Conservation (phyloP, 1,140 invertebrate genomes). For the Calephelis nemesis region DNA sequence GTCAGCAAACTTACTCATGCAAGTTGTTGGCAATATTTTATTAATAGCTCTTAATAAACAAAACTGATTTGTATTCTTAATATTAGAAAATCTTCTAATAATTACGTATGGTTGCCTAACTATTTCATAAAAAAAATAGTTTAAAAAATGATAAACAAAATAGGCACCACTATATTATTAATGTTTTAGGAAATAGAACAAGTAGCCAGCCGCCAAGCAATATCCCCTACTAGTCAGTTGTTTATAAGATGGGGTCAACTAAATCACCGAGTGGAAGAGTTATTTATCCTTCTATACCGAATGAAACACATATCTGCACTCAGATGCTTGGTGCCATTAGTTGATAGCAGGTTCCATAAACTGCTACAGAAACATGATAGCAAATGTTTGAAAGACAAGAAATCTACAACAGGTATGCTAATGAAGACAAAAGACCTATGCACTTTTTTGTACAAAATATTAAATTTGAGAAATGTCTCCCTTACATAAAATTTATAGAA, state of each 20-base stretch:
- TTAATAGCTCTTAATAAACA: too few relatives aligned
- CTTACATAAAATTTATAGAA: too few relatives aligned
- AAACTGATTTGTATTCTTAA: too few relatives aligned
- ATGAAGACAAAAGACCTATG: too few relatives aligned
- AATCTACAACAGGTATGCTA: constrained; percentile 5
- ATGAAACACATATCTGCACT: constrained; percentile 89
- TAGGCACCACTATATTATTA: too few relatives aligned
- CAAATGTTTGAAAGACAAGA: constrained; percentile 40
- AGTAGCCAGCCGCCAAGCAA: constrained; percentile 68
- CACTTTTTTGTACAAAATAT: not conserved
- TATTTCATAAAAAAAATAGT: too few relatives aligned
- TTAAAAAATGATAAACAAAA: too few relatives aligned
- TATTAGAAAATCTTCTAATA: too few relatives aligned
- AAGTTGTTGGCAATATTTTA: too few relatives aligned
- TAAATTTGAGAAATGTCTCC: constrained; percentile 1
- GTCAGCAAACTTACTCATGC: too few relatives aligned
- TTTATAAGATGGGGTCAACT: constrained; percentile 88
- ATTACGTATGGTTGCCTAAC: too few relatives aligned
- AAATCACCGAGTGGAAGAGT: constrained; percentile 88
- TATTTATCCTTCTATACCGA: constrained; percentile 85
- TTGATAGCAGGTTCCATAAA: constrained; percentile 51
- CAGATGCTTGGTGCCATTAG: constrained; percentile 79
- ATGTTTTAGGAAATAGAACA: constrained; percentile 70
- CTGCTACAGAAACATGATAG: constrained; percentile 51
- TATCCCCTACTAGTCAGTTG: constrained; percentile 87